A percentile compares a stretch with the other conserved stretches of the same genome.
phyloP scores from a whole-genome alignment of 2,888 invertebrate species.

The Xylocampa areola region DNA sequence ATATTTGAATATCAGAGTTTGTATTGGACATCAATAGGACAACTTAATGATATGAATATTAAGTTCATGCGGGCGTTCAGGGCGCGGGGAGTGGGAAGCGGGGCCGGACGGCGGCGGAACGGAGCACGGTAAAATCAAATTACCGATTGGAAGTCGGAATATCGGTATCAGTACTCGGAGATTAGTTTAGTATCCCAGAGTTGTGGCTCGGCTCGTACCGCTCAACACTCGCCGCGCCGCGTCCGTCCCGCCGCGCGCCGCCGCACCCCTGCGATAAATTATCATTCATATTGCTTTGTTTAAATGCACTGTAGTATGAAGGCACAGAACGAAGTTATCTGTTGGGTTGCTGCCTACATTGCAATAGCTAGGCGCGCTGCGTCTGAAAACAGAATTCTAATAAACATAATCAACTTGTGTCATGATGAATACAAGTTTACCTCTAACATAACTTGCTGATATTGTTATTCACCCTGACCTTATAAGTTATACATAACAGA shows the following conservation, averaged over 20 bases:
- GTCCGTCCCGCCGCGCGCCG: background rate
- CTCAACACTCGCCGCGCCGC: background rate
- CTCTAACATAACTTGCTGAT: too few species aligned
- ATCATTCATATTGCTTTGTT: constrained; percentile 10
- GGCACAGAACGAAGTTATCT: constrained; percentile 4
- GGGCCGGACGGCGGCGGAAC: constrained; percentile 14
- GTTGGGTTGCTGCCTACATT: background rate
- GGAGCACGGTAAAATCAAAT: constrained; percentile 56
- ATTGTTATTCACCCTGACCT: constrained; percentile 11
- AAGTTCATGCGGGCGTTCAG: constrained; percentile 7
- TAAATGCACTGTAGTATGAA: constrained; percentile 1
- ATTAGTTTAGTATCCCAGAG: constrained; percentile 59
- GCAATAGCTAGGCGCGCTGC: background rate
- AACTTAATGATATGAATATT: constrained; percentile 23
- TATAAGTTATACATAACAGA: constrained; percentile 7
- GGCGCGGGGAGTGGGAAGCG: background rate
- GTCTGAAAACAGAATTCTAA: background rate
- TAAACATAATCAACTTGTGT: too few species aligned
- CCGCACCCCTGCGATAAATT: constrained; percentile 8
- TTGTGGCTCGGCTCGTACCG: constrained; percentile 22
- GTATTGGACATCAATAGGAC: background rate
- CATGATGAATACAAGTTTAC: too few species aligned
- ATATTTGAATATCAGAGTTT: constrained; percentile 13
- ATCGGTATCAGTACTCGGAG: constrained; percentile 53
- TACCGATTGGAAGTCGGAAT: constrained; percentile 52